Evolutionary conservation across 23 tunicate genomes (phyloP).

Genomic region (Pegea sp.): DNA sequence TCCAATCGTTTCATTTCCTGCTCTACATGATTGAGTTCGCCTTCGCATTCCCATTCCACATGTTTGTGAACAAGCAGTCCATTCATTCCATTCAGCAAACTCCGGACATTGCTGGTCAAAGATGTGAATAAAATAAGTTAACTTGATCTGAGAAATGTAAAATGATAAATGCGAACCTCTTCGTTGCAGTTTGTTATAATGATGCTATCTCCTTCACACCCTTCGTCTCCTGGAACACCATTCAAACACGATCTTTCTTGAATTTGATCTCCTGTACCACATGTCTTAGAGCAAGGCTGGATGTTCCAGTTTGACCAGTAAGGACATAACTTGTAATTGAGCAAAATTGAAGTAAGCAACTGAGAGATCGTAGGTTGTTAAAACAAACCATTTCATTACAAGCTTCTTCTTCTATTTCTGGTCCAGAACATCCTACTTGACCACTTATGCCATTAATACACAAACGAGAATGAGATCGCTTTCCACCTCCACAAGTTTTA

Average conservation of each 20-base stretch:
- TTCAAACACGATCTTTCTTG: constrained; percentile 10
- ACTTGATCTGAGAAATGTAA: neutral
- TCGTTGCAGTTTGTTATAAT: constrained; percentile 9
- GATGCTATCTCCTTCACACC: constrained; percentile 31
- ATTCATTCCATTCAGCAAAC: constrained; percentile 13
- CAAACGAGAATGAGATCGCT: neutral
- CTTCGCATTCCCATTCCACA: constrained; percentile 65
- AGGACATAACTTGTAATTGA: constrained; percentile 17
- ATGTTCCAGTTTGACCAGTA: constrained; percentile 21
- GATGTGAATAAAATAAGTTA: neutral
- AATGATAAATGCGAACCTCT: constrained; percentile 3
- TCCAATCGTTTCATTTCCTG: constrained; percentile 4
- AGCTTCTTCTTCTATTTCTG: constrained; percentile 3
- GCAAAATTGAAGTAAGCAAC: neutral
- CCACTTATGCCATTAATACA: constrained; percentile 26
- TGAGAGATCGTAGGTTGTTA: neutral
- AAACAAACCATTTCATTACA: constrained; percentile 7
- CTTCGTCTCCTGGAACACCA: constrained; percentile 30
- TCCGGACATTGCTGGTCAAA: constrained; percentile 30
- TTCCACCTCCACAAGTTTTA: constrained; percentile 15
- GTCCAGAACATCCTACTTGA: constrained; percentile 20
- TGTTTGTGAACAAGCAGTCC: constrained; percentile 30
- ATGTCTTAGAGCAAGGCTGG: constrained; percentile 10
- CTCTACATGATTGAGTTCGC: constrained; percentile 21
- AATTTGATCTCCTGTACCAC: constrained; percentile 9